Evolutionary conservation across 2,888 invertebrate genomes (phyloP).

Genomic region (Monoplex corrugatus): DNA sequence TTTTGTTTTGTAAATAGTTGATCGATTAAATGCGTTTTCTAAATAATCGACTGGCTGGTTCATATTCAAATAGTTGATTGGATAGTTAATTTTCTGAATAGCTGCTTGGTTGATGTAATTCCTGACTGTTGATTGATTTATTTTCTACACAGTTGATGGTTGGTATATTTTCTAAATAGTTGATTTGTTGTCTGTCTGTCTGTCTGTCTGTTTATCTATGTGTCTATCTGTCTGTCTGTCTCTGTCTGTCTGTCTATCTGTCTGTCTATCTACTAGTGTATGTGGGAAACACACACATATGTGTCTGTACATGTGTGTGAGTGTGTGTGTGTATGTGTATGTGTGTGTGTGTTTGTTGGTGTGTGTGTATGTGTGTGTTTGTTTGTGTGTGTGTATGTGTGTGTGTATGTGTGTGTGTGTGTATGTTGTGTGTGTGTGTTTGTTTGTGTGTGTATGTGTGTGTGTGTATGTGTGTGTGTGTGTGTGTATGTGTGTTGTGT

Average conservation of each 20-base stretch:
- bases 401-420: constrained; percentile 34
- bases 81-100: no score
- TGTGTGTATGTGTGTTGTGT: constrained; percentile 2
- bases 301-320: not conserved
- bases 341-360: not conserved
- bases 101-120: no score
- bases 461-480: not conserved
- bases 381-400: not conserved
- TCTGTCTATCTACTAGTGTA: constrained; percentile 18
- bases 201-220: no score
- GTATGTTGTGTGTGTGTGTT: not conserved
- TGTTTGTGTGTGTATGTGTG: not conserved
- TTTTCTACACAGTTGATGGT: no score
- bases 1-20: no score
- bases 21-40: no score
- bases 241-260: not conserved
- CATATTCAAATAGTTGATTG: no score
- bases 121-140: no score
- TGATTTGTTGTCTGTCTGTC: not conserved
- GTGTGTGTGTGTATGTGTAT: not conserved
- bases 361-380: not conserved
- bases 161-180: no score
- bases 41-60: no score
- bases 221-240: not conserved
- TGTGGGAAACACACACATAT: no score